Evolutionary conservation across 2,113 vertebrate species (phyloP).

Genomic region (Nothoprocta perdicaria): DNA sequence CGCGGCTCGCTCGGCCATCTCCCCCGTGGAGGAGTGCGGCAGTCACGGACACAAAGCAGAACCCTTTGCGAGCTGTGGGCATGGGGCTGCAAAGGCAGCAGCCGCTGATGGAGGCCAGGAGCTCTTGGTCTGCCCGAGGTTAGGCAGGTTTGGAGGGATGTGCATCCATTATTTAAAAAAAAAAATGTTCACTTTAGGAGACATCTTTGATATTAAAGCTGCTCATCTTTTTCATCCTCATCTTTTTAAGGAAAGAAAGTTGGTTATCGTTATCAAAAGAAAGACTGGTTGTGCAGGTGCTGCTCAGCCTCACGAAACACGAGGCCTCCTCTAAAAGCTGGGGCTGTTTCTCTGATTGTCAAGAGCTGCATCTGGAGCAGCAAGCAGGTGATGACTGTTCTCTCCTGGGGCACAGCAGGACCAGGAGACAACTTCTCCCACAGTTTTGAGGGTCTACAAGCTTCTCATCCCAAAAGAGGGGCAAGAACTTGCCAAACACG

Average conservation of each 20-base stretch:
- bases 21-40: too few relatives aligned
- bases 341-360: background rate
- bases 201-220: background rate
- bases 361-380: background rate
- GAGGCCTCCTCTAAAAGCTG: background rate
- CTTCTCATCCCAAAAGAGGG: background rate
- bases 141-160: background rate
- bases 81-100: background rate
- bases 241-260: background rate
- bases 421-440: background rate
- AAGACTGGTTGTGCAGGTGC: background rate
- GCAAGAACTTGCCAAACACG: background rate
- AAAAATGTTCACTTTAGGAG: background rate
- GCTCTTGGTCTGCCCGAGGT: background rate
- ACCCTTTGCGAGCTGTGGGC: background rate
- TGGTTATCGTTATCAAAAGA: background rate
- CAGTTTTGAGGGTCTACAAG: background rate
- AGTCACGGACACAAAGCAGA: background rate
- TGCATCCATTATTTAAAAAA: background rate
- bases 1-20: background rate
- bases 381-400: accelerated
- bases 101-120: background rate
- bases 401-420: accelerated
- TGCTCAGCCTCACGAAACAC: accelerated
- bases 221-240: background rate